phyloP scores from a whole-genome alignment of 1,140 invertebrate genomes.

The Drosophila miranda region DNA sequence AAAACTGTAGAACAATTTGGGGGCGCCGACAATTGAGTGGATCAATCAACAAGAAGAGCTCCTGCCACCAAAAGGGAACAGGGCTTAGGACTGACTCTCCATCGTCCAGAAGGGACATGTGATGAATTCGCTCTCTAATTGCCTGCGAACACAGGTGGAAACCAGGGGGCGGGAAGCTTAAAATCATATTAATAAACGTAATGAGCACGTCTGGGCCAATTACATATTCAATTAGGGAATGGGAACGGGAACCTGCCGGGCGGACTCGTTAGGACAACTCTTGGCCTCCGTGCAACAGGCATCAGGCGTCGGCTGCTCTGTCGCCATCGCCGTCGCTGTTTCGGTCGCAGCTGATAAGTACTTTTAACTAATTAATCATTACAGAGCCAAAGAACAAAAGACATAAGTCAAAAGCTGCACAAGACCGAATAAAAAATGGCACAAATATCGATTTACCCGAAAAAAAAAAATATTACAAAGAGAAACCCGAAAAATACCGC shows the following conservation, averaged over 20 bases:
- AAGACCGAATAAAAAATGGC: conserved; percentile 58
- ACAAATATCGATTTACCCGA: conserved; percentile 72
- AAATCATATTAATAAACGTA: conserved; percentile 67
- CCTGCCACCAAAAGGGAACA: not conserved
- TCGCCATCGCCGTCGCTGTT: conserved; percentile 9
- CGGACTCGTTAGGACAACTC: conserved; percentile 21
- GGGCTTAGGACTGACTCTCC: not conserved
- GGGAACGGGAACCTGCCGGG: not conserved
- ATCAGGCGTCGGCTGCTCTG: conserved; percentile 15
- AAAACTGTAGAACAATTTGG: not conserved
- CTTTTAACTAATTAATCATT: conserved; percentile 68
- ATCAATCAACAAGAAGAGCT: conserved; percentile 43
- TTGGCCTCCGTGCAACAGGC: conserved; percentile 51
- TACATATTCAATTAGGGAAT: conserved; percentile 49
- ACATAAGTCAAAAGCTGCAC: conserved; percentile 58
- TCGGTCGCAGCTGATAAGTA: conserved; percentile 40
- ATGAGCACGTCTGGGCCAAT: conserved; percentile 54
- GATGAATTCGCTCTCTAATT: conserved; percentile 57
- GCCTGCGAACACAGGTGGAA: not conserved
- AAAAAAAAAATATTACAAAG: conserved; percentile 40
- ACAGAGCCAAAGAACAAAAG: conserved; percentile 47
- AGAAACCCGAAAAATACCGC: conserved; percentile 61
- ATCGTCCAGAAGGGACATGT: conserved; percentile 28
- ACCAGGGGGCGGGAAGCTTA: conserved; percentile 41
- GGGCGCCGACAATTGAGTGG: conserved; percentile 19